Evolutionary conservation across 2,888 invertebrate genomes (phyloP).

Genomic region (Melipona beecheii): DNA sequence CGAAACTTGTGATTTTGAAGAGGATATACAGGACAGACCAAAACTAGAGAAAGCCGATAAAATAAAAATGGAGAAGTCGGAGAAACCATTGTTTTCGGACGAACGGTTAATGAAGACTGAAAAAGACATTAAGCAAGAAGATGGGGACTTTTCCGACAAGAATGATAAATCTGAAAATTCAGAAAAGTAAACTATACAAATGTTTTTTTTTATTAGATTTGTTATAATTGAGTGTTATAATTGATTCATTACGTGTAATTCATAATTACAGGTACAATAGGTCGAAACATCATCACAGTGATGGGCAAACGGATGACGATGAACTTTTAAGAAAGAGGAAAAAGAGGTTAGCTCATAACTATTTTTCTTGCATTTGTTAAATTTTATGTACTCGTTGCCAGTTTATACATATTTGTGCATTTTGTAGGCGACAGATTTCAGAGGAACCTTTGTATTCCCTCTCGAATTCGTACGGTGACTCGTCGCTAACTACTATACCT

Average conservation of each 20-base stretch:
- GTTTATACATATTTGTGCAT: not conserved
- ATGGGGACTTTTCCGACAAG: slow-evolving; percentile 78
- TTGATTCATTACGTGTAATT: not conserved
- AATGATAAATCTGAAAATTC: slow-evolving; percentile 77
- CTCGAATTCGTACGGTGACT: slow-evolving; percentile 74
- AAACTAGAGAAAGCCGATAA: slow-evolving; percentile 79
- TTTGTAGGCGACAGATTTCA: slow-evolving; percentile 74
- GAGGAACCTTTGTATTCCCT: slow-evolving; percentile 75
- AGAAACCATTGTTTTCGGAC: slow-evolving; percentile 68
- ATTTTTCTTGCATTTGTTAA: not conserved
- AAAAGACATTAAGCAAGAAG: slow-evolving; percentile 79
- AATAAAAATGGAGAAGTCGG: slow-evolving; percentile 76
- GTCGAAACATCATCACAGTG: slow-evolving; percentile 76
- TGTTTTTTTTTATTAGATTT: slow-evolving; percentile 5
- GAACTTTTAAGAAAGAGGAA: slow-evolving; percentile 79
- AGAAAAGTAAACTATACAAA: slow-evolving; percentile 74
- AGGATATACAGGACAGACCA: slow-evolving; percentile 75
- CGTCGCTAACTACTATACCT: slow-evolving; percentile 68
- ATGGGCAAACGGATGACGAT: slow-evolving; percentile 81
- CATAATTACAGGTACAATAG: slow-evolving; percentile 72
- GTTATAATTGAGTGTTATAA: not conserved
- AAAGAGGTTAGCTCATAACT: slow-evolving; percentile 72
- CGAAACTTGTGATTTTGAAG: slow-evolving; percentile 80
- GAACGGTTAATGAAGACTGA: slow-evolving; percentile 77
- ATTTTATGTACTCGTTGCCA: not conserved